Base-by-base conservation (phyloP, 1,140 invertebrate genomes). In the Centruroides sculpturatus region DNA sequence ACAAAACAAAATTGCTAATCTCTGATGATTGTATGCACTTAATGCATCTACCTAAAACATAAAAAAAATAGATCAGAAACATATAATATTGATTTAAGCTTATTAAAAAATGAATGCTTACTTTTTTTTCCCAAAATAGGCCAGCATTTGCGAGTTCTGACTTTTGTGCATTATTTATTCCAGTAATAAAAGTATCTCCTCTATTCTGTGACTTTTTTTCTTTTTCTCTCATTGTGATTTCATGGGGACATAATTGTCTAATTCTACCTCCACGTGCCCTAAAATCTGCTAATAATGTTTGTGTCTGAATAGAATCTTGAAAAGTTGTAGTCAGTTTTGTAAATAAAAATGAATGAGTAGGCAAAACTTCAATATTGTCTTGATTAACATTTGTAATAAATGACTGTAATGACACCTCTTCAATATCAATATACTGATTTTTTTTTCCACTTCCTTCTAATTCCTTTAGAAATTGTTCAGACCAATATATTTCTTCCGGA, bases 1-100 rank as follows among this genome's bases (percentile, higher is more conserved):
- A 70, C 91, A 96, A 71, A 97, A 92, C 41, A 98, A 76, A 41
- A 98, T 85, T 6, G 88, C 82, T 8, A 98, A 73, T 49, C 83
- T 75, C 76, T 98, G 94, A 75, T 98, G 94, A 73, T 86, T 86
- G 54, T 80, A 79, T 0, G 87, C 85, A 71, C 92, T 85, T 3
- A 98, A 74, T 35, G 89, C 89, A 74, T 98, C 93, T 8, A 81
- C 66, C 68, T 58, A 35, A 55, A 55, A 54, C 60, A 61, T 49
- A 23, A 62, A 51, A 57, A 13, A n/a, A 61, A 46, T 53, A 53
- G 57, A 52, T n/a, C n/a, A 57, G n/a, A 36, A 23, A 11, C 54
- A 11, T 36, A 51, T 34, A n/a, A 49, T 11, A 61, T 35, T 56
- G 35, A 23, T 49, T 49, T 57, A 0, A 41, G 9, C n/a, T 53